These are phyloP conservation scores for Monopterus albus DNA, from an alignment of 2,113 vertebrate genomes.

Conservation along the genomic window DNA sequence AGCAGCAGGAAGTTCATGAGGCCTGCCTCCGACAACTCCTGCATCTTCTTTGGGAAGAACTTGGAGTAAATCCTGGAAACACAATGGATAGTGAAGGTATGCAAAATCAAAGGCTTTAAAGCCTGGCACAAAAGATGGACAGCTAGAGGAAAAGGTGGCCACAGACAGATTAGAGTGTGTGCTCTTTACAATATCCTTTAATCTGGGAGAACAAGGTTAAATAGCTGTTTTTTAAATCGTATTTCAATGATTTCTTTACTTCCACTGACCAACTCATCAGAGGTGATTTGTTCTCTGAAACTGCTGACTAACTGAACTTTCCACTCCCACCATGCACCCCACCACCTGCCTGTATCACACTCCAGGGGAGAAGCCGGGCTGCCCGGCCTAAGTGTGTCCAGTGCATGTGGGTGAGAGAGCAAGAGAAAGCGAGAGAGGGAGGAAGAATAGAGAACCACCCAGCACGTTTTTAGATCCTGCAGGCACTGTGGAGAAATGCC, in stretches of 20 bases:
- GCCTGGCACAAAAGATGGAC: neutral
- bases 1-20: slow-evolving; percentile 93
- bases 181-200: neutral
- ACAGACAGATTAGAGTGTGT: neutral
- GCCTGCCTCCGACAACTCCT: slow-evolving; percentile 91
- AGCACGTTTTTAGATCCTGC: slow-evolving; percentile 80
- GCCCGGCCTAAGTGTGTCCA: slow-evolving; percentile 35
- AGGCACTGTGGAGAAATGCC: slow-evolving; percentile 83
- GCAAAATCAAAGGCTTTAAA: neutral
- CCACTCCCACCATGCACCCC: slow-evolving; percentile 33
- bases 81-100: neutral
- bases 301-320: slow-evolving; percentile 67
- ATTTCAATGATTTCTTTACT: slow-evolving; percentile 7
- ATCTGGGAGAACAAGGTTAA: neutral
- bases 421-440: slow-evolving; percentile 59
- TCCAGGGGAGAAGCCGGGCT: slow-evolving; percentile 56
- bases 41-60: slow-evolving; percentile 94
- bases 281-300: slow-evolving; percentile 45
- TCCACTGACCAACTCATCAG: slow-evolving; percentile 12
- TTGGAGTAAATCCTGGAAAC: slow-evolving; percentile 93
- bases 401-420: slow-evolving; percentile 27
- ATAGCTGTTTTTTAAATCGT: neutral
- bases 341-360: slow-evolving; percentile 65
- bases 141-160: neutral
- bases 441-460: slow-evolving; percentile 69